Conservation (phyloP, 2,113 vertebrate species). For the Castor canadensis region DNA sequence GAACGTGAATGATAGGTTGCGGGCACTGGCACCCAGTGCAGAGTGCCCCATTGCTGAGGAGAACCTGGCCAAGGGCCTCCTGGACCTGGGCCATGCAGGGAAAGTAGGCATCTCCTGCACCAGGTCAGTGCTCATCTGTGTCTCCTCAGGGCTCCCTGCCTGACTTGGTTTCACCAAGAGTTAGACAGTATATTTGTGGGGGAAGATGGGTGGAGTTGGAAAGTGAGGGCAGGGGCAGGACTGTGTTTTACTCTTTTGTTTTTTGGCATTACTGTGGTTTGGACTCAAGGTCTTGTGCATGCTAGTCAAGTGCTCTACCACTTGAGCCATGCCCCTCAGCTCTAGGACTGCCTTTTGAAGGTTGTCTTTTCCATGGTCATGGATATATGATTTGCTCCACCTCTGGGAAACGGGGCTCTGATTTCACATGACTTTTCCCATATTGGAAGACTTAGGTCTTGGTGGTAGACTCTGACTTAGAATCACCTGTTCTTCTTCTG, state of each 20-base stretch:
- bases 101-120: conserved; percentile 91
- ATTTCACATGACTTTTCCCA: background rate
- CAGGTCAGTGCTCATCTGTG: conserved; percentile 81
- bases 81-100: conserved; percentile 92
- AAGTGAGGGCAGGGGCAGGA: background rate
- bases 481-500: background rate
- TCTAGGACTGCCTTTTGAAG: background rate
- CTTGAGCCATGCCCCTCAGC: too few species aligned
- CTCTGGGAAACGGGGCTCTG: background rate
- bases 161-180: background rate
- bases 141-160: too few species aligned
- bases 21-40: conserved; percentile 91
- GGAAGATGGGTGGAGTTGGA: background rate
- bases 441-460: background rate
- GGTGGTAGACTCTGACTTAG: background rate
- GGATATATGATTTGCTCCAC: accelerated
- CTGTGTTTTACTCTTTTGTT: background rate
- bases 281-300: too few species aligned
- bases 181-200: background rate
- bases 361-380: background rate
- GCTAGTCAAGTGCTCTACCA: too few species aligned
- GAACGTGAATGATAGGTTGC: conserved; percentile 86
- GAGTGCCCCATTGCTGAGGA: conserved; percentile 85
- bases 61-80: conserved; percentile 87
- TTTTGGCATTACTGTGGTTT: too few species aligned